phyloP scores from a whole-genome alignment of 2,113 vertebrate genomes.

The Rhineura floridana region DNA sequence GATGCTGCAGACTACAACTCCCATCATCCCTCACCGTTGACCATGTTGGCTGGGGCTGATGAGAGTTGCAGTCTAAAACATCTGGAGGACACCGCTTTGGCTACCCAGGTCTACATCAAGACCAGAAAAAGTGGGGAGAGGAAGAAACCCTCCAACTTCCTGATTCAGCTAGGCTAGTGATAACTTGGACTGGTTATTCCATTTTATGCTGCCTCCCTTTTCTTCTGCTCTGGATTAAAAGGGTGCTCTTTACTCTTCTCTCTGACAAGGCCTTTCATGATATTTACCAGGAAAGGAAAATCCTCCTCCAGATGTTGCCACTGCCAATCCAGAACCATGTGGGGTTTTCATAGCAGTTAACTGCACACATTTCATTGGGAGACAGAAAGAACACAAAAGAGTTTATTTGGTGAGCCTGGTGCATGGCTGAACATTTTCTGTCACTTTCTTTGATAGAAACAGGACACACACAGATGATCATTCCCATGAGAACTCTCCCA shows the following conservation, averaged over 20 bases:
- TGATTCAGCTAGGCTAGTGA: background rate
- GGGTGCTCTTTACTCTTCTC: background rate
- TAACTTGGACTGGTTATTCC: too few species aligned
- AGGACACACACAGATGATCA: background rate
- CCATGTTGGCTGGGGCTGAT: too few species aligned
- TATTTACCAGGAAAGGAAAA: too few species aligned
- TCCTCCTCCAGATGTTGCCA: too few species aligned
- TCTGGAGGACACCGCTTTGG: too few species aligned
- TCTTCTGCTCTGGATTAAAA: background rate
- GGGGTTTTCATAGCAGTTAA: background rate
- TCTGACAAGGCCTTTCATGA: background rate
- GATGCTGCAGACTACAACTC: too few species aligned
- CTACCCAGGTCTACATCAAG: too few species aligned
- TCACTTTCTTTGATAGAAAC: background rate
- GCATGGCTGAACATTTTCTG: background rate
- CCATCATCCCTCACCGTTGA: too few species aligned
- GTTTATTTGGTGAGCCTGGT: background rate
- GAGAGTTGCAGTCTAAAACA: too few species aligned
- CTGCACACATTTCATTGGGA: background rate
- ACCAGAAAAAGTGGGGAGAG: background rate
- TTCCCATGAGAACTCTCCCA: too few species aligned
- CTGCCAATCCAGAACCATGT: too few species aligned
- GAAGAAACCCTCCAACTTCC: background rate
- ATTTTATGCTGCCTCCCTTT: background rate
- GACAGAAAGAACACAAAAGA: background rate